These are phyloP conservation scores for Lepus americanus DNA, from an alignment of 2,113 vertebrate species.

Conservation along the genomic window DNA sequence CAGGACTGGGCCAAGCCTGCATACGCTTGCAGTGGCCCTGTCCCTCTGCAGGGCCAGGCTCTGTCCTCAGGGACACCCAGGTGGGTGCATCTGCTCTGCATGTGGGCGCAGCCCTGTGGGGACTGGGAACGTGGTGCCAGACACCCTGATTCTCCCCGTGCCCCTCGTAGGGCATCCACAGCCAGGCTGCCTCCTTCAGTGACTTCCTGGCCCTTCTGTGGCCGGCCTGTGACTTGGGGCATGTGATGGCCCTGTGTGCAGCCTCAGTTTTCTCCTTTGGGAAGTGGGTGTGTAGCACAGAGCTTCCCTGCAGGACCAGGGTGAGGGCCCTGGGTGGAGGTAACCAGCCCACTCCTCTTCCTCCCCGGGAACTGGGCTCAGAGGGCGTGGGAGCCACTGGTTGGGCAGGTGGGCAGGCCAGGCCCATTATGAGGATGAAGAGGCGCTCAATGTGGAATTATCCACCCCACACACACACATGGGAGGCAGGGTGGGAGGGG, in stretches of 20 bases:
- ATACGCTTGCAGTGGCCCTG: neutral
- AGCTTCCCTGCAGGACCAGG: neutral
- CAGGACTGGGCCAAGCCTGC: rapidly evolving
- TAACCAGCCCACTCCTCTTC: neutral
- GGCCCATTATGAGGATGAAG: conserved; percentile 77
- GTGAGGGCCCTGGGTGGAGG: neutral
- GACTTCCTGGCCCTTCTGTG: too few species aligned
- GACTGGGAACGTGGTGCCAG: too few species aligned
- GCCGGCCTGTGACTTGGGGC: neutral
- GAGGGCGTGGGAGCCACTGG: neutral
- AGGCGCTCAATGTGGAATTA: conserved; percentile 75
- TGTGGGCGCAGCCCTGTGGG: neutral
- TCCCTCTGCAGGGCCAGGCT: neutral
- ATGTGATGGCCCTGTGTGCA: neutral
- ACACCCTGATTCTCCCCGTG: neutral
- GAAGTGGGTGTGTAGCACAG: neutral
- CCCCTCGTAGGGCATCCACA: neutral
- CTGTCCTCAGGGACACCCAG: too few species aligned
- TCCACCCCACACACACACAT: conserved; percentile 13
- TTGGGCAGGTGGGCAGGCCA: conserved; percentile 57
- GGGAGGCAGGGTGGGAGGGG: conserved; percentile 37
- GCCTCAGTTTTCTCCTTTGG: neutral
- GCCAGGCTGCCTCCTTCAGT: neutral
- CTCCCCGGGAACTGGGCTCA: neutral
- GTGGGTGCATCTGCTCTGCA: neutral